Base-by-base conservation (phyloP, 2,113 vertebrate species). In the Alexandromys fortis region DNA sequence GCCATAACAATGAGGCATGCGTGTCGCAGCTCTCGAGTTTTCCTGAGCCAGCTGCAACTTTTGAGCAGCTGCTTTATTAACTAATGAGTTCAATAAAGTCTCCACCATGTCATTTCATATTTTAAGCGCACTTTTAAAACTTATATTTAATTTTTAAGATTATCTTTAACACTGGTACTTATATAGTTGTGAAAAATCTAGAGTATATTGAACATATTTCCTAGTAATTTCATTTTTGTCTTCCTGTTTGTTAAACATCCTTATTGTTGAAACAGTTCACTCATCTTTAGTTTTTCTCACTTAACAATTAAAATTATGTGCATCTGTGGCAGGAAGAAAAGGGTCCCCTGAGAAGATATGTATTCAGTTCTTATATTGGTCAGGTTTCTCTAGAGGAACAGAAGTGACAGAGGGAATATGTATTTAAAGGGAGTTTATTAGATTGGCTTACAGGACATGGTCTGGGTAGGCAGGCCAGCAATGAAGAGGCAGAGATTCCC, bases 1-100 rank as follows among this genome's bases (percentile, higher is more conserved):
- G 10, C 28, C 11, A 21, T 47, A 33, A 6, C 10, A 7, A 3
- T 13, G 26, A n/a, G n/a, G 33, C 2, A 2, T 17, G 1, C 10
- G 9, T 0, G 0, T 24, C 85, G 90, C 49, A n/a, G 73, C 22
- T 61, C 47, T 13, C 49, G 67, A 9, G 38, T 65, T 65, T 86
- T 30, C 38, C 52, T 47, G 67, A 73, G 26, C 42, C 30, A 65
- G 22, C 6, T 0, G 3, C 35, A 7, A 47, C 26, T 6, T 58
- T 61, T 81, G 21, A 33, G 13, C 3, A 19, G 35, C 35, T 14
- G 52, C 52, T 82, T 82, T 47, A 38, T n/a, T 58, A 49, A 86
- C 12, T 30, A n/a, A 19, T 13, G 21, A n/a, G 7, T 42, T 42
- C 35, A 38, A 12, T 38, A 63, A n/a, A 86, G 61, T 73, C 22